phyloP scores from a whole-genome alignment of 2,888 invertebrate genomes.

The Rhagonycha fulva region DNA sequence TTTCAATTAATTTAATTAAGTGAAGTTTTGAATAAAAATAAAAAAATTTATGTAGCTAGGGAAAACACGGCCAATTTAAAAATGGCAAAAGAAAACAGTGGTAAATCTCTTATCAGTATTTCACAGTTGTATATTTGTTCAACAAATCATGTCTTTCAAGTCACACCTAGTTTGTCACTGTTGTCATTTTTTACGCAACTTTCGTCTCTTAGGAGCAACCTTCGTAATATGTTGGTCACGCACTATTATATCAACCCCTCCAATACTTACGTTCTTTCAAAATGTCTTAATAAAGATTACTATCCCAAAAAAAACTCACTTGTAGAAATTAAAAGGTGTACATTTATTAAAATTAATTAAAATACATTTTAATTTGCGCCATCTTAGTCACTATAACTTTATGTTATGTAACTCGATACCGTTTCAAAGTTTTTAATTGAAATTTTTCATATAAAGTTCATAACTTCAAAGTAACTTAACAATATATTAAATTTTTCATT shows the following conservation, averaged over 20 bases:
- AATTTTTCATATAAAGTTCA: no score
- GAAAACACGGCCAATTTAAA: constrained; percentile 4
- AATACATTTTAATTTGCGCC: no score
- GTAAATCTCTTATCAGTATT: constrained; percentile 14
- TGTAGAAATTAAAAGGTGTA: no score
- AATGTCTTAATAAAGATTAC: not conserved
- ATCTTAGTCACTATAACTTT: no score
- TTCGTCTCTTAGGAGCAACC: constrained; percentile 16
- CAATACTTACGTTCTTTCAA: not conserved
- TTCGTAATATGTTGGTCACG: constrained; percentile 35
- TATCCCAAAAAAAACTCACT: no score
- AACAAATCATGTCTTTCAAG: constrained; percentile 35
- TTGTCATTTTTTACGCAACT: constrained; percentile 9
- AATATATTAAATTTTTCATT: no score
- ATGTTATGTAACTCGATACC: no score
- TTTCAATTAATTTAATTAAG: not conserved
- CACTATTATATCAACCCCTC: constrained; percentile 1
- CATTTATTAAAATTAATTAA: no score
- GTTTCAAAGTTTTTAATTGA: no score
- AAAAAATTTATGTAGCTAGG: not conserved
- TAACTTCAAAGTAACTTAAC: no score
- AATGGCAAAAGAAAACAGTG: constrained; percentile 8
- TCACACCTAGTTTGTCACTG: constrained; percentile 28
- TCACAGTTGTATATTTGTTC: constrained; percentile 31
- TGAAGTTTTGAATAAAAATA: not conserved